Base-by-base conservation (phyloP, 1,140 invertebrate genomes). In the Drosophila sechellia region DNA sequence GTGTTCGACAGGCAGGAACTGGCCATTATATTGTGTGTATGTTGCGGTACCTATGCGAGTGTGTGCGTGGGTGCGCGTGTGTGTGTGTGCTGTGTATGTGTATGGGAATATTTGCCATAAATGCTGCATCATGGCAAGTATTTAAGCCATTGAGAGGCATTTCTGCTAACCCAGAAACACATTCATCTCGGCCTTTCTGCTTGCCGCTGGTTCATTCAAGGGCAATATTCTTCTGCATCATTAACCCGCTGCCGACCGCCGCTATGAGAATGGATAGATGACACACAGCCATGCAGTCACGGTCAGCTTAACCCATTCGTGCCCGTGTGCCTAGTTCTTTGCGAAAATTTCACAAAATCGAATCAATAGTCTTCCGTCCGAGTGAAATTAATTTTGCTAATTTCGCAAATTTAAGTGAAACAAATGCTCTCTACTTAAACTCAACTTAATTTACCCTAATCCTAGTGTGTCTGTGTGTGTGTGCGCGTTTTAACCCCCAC, bases 151-250 rank as follows among this genome's bases (percentile, higher is more conserved):
- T 11, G 12, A 57, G 12, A 34, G 1, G 6, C 22, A 3, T 20
- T 11, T 17, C n/a, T 4, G 31, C 31, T 31, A 31, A 3, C 31
- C 45, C 17, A 42, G 54, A 63, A 56, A 52, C 15, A 22, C 54
- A 61, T 61, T 17, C 54, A 59, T 63, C 54, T 63, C 6, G 31
- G 56, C 66, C 58, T 68, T 20, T 43, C 12, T 8, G 17, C 6
- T 20, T 5, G n/a, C 15, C 15, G n/a, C 12, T 61, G 27, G 37
- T 42, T 31, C 35, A 69, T 58, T 83, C 79, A 84, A 83, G 79
- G 80, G 56, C 63, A 76, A 83, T 81, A 78, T 78, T 86, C 78
- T 81, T 86, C 68, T 64, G 59, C 81, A 85, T 86, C 81, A 85
- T 86, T 86, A 86, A 78, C 70, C 75, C 55, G 10, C 42, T 4